phyloP scores from a whole-genome alignment of 2,888 invertebrate species.

The Argyresthia goedartella region DNA sequence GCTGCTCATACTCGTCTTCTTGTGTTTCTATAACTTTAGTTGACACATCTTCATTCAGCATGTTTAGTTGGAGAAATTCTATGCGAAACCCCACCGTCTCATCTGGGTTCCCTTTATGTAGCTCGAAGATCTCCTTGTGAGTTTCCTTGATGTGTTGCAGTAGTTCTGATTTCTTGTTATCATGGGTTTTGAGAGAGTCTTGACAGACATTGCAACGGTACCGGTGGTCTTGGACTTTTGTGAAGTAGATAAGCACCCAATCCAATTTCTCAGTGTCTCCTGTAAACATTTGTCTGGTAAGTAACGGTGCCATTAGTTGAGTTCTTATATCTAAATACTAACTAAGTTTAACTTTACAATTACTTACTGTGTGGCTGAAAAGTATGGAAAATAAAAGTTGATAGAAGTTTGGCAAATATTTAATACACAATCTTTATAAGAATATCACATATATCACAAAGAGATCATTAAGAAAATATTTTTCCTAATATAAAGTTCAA shows the following conservation, averaged over 20 bases:
- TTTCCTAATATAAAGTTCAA: too few species aligned
- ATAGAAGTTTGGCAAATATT: not conserved
- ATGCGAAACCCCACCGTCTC: slow-evolving; percentile 49
- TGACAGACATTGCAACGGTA: slow-evolving; percentile 51
- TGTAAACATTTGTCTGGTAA: not conserved
- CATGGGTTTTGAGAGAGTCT: slow-evolving; percentile 23
- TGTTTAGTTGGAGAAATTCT: slow-evolving; percentile 41
- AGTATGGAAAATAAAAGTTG: not conserved
- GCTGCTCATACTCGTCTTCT: not conserved
- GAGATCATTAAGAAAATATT: too few species aligned
- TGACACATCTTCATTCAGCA: not conserved
- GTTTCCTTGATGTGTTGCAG: slow-evolving; percentile 32
- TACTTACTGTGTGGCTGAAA: not conserved
- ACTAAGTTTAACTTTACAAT: not conserved
- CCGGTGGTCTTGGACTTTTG: slow-evolving; percentile 22
- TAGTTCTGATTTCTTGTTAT: slow-evolving; percentile 28
- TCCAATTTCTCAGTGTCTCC: slow-evolving; percentile 22
- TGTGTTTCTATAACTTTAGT: not conserved
- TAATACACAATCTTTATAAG: not conserved
- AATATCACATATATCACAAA: too few species aligned
- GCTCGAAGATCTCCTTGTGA: slow-evolving; percentile 45
- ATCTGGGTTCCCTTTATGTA: slow-evolving; percentile 49
- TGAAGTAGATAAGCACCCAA: slow-evolving; percentile 49
- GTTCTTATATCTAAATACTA: not conserved
- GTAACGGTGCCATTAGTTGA: not conserved